Percentiles rank a stretch among this genome's conserved stretches.
phyloP scores from a whole-genome alignment of 2,888 invertebrate genomes.

The Rotaria socialis region DNA sequence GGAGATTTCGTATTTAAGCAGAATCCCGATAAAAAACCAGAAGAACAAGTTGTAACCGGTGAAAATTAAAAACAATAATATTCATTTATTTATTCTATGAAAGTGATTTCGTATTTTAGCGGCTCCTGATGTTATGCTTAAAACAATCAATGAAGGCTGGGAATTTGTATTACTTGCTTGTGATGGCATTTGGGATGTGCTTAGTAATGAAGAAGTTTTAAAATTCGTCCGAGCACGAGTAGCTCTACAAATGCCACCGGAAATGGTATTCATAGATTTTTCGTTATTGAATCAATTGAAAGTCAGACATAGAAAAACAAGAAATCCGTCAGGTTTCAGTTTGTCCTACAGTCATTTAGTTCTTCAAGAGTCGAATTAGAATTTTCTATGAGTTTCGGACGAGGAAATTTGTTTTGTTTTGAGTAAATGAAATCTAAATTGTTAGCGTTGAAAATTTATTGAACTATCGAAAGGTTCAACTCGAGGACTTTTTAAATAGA shows the following conservation, averaged over 20 bases:
- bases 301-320: no score
- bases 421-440: no score
- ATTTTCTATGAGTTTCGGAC: no score
- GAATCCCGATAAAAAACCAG: conserved; percentile 75
- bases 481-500: no score
- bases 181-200: conserved; percentile 98
- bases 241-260: conserved; percentile 77
- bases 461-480: no score
- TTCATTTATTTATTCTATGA: background rate
- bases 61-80: conserved; percentile 35
- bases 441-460: no score
- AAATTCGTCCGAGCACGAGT: conserved; percentile 80
- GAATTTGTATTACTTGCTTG: conserved; percentile 94
- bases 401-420: no score
- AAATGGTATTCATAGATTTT: conserved; percentile 63
- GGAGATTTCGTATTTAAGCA: conserved; percentile 95
- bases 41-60: conserved; percentile 97
- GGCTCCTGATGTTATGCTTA: conserved; percentile 81
- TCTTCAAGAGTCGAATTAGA: no score
- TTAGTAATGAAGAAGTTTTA: conserved; percentile 87
- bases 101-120: conserved; percentile 64
- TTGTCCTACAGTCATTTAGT: no score
- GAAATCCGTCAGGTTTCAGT: no score
- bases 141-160: conserved; percentile 78
- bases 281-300: no score